phyloP scores from a whole-genome alignment of 2,113 vertebrate species.

The Antigone vipio region DNA sequence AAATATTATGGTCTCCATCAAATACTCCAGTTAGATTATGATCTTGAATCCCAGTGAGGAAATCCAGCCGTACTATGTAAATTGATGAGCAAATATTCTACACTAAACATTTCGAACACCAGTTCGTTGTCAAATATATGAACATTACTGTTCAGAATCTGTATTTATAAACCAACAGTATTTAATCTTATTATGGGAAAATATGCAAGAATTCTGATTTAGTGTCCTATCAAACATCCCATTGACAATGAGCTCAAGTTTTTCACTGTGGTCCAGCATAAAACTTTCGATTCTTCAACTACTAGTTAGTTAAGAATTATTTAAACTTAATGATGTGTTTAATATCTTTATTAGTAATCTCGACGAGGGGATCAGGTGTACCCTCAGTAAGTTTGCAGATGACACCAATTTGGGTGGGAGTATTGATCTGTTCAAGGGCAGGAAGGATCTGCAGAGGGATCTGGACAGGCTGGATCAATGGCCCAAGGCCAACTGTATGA shows the following conservation, averaged over 20 bases:
- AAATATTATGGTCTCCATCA: neutral
- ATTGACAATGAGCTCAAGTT: neutral
- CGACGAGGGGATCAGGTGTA: accelerated
- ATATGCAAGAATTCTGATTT: neutral
- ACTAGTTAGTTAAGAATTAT: neutral
- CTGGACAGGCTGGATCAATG: accelerated
- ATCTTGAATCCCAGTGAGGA: neutral
- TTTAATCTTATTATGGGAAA: neutral
- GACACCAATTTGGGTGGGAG: accelerated
- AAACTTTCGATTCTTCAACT: accelerated
- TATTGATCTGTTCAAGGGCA: neutral
- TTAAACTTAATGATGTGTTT: neutral
- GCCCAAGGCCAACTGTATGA: accelerated
- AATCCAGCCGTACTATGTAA: neutral
- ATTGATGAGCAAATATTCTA: neutral
- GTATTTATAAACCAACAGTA: neutral
- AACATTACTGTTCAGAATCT: neutral
- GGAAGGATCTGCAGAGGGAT: neutral
- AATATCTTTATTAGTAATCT: neutral
- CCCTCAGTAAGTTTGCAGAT: neutral
- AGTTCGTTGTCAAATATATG: neutral
- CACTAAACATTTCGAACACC: neutral
- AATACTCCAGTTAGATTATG: neutral
- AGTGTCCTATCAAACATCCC: too few species aligned
- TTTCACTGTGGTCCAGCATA: neutral